phyloP scores from a whole-genome alignment of 1,140 invertebrate genomes.

The Subanguina moxae region DNA sequence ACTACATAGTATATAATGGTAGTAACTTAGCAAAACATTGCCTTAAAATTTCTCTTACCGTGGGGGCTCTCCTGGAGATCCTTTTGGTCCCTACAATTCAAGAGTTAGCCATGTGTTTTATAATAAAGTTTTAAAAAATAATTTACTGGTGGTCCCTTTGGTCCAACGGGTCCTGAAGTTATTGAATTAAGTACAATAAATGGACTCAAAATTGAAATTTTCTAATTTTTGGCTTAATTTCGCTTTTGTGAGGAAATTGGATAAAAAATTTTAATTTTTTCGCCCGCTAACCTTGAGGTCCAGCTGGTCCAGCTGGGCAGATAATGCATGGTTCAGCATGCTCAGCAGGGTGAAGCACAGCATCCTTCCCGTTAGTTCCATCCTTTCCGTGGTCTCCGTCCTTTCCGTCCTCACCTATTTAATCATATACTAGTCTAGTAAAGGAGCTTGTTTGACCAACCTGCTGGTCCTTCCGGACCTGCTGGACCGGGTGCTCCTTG shows the following conservation, averaged over 20 bases:
- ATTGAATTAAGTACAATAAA: conserved; percentile 35
- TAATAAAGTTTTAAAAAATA: too few species aligned
- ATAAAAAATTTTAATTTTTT: too few species aligned
- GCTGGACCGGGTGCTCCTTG: conserved; percentile 49
- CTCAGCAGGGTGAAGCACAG: conserved; percentile 45
- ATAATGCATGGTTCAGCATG: conserved; percentile 52
- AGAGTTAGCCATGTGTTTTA: too few species aligned
- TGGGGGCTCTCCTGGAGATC: conserved; percentile 42
- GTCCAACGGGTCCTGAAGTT: conserved; percentile 38
- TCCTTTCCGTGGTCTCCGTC: conserved; percentile 57
- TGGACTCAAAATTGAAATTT: conserved; percentile 29
- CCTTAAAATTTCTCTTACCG: background rate
- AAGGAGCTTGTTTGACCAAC: too few species aligned
- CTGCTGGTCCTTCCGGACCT: conserved; percentile 49
- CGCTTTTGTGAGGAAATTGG: conserved; percentile 40
- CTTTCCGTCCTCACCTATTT: conserved; percentile 42
- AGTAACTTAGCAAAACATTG: background rate
- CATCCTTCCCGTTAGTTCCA: conserved; percentile 54
- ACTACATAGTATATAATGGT: too few species aligned
- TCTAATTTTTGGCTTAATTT: conserved; percentile 20
- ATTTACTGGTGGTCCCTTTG: conserved; percentile 38
- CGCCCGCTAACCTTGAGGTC: conserved; percentile 41
- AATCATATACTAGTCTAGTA: too few species aligned
- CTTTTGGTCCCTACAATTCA: conserved; percentile 33
- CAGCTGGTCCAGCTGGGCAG: conserved; percentile 55